Percentiles rank a stretch among this genome's conserved stretches.
These are phyloP conservation scores for Lasioglossum figueresi DNA, from an alignment of 2,888 invertebrate species.

Conservation along the genomic window DNA sequence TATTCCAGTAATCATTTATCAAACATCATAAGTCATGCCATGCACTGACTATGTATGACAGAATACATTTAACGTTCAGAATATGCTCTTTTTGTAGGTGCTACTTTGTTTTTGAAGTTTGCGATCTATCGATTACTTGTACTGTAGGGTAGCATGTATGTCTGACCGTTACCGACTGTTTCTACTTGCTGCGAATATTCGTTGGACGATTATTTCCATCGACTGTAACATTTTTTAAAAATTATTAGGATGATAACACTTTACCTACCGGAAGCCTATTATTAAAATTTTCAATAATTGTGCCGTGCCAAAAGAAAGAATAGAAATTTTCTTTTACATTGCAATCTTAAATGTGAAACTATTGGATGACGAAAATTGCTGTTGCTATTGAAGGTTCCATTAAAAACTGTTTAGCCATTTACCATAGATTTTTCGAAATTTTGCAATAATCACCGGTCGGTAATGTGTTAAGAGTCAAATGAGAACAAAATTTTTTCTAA, in stretches of 20 bases:
- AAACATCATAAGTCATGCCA: not conserved
- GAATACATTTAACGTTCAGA: not conserved
- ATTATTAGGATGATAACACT: too few species aligned
- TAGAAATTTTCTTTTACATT: too few species aligned
- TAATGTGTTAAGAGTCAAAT: not conserved
- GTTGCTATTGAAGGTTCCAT: too few species aligned
- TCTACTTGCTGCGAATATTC: not conserved
- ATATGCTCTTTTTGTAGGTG: not conserved
- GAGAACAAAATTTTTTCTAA: not conserved
- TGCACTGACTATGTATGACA: not conserved
- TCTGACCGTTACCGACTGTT: not conserved
- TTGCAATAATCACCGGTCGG: too few species aligned
- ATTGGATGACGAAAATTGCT: too few species aligned
- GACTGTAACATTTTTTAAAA: not conserved
- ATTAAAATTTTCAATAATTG: too few species aligned
- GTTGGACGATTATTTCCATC: not conserved
- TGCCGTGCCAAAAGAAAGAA: too few species aligned
- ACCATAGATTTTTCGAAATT: too few species aligned
- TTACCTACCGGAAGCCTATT: too few species aligned
- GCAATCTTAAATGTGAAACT: too few species aligned
- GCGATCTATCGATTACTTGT: not conserved
- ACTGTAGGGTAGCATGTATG: not conserved
- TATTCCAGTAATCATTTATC: not conserved
- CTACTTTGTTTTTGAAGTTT: not conserved
- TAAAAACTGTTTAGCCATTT: too few species aligned